Base-by-base conservation (phyloP, 2,888 invertebrate species). In the Orthosia gothica region DNA sequence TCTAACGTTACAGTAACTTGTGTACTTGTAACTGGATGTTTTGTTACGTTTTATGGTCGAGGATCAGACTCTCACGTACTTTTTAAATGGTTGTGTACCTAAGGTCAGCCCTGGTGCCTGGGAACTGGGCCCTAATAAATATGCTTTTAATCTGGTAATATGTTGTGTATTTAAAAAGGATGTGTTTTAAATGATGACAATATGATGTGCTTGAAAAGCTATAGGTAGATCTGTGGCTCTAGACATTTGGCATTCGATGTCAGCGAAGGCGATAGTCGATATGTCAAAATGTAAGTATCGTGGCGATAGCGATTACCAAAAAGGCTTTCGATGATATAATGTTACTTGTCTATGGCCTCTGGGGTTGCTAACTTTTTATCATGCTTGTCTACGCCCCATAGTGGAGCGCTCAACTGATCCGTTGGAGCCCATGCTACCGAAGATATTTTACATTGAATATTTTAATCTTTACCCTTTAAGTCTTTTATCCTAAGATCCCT, bases 1-100 rank as follows among this genome's bases (percentile, higher is more conserved):
- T 90, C 88, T 79, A 83, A 70, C 79, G 68, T 76, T 77, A 78
- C 75, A 55, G 61, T n/a, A 20, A 61, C 70, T 67, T 72, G 80
- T 76, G 57, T 57, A 79, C 70, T 74, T 74, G 70, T 72, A 45
- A 47, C 65, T 62, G 12, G 12, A 57, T 63, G 78, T 54, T 63
- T 57, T 47, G 52, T 57, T 32, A 65, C n/a, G n/a, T 52, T 79
- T 78, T 78, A 66, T 66, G 26, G 12, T 13, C 9, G 23, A n/a
- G 58, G 63, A 45, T 16, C 40, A 49, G 20, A 49, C 45, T 54
- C 5, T 54, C 5, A 20, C 57, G 76, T 76, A 16, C 49, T 62
- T 67, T 54, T 50, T 67, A 62, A 75, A 62, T 50, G 54, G 3
- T 16, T 13, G 18, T 61, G 18, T 50, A 13, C 26, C 15, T 55